These are phyloP conservation scores for Burhinus bistriatus DNA, from an alignment of 2,113 vertebrate genomes.

Conservation along the genomic window DNA sequence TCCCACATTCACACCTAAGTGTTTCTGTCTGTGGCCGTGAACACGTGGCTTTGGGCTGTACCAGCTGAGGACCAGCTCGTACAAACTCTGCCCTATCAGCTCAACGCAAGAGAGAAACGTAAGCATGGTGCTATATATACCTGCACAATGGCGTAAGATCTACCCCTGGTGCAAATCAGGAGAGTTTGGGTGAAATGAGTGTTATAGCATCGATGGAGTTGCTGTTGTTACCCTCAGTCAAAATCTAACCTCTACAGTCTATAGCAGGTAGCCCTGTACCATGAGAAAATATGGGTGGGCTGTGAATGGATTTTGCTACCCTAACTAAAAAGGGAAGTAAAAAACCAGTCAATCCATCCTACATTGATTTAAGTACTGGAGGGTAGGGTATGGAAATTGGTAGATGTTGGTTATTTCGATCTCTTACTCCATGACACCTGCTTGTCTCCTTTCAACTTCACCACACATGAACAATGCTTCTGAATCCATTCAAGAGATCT, in stretches of 20 bases:
- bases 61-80: rapidly evolving
- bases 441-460: neutral
- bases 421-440: neutral
- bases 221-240: neutral
- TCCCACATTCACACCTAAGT: neutral
- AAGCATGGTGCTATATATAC: rapidly evolving
- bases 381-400: neutral
- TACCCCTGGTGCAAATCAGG: neutral
- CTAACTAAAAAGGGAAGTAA: neutral
- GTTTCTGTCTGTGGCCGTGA: neutral
- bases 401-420: neutral
- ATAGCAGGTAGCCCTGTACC: neutral
- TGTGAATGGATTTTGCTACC: neutral
- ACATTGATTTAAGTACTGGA: neutral
- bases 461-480: neutral
- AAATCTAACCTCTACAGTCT: neutral
- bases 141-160: rapidly evolving
- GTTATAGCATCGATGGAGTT: rapidly evolving
- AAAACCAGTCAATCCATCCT: neutral
- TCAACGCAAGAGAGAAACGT: neutral
- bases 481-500: neutral
- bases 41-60: neutral
- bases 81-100: neutral
- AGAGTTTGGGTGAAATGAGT: neutral
- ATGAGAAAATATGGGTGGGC: neutral